Conservation (phyloP, 2,113 vertebrate genomes). For the Neodon shergylaensis region DNA sequence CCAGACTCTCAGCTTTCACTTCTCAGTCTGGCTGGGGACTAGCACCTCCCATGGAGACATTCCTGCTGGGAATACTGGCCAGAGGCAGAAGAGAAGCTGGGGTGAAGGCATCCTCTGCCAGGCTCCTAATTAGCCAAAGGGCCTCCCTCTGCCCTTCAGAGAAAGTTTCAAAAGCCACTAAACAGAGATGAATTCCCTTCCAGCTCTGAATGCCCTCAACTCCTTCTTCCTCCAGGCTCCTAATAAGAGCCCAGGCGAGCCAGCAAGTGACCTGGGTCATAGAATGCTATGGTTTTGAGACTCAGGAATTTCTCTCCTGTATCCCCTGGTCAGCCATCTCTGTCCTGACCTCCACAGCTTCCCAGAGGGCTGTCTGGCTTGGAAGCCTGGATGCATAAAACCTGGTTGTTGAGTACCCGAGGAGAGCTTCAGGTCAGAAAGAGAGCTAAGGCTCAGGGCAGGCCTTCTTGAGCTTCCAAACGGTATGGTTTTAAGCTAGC, state of each 20-base stretch:
- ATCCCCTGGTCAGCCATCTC: not conserved
- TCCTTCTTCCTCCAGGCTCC: not conserved
- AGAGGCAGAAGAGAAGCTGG: not conserved
- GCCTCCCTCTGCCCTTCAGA: not conserved
- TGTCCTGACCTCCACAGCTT: not conserved
- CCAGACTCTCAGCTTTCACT: not conserved
- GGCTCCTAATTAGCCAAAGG: not conserved
- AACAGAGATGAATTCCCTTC: not conserved
- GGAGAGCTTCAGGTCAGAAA: not conserved
- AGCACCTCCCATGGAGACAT: not conserved
- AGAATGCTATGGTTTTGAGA: not conserved
- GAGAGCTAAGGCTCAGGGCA: not conserved
- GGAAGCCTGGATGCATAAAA: not conserved
- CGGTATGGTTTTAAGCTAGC: not conserved
- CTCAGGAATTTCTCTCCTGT: not conserved
- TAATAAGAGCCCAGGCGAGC: not conserved
- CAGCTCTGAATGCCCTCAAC: not conserved
- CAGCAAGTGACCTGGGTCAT: not conserved
- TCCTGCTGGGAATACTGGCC: not conserved
- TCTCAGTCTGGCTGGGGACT: slow-evolving; percentile 5
- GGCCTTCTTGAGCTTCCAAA: too few relatives aligned
- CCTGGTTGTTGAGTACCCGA: not conserved
- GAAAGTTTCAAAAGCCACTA: not conserved
- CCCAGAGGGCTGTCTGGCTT: not conserved
- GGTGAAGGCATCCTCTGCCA: not conserved